Evolutionary conservation across 2,797 vertebrate species (phyloP), one percentile per base, ranked within the genome.

Genomic region (Enteromius radiatus): DNA sequence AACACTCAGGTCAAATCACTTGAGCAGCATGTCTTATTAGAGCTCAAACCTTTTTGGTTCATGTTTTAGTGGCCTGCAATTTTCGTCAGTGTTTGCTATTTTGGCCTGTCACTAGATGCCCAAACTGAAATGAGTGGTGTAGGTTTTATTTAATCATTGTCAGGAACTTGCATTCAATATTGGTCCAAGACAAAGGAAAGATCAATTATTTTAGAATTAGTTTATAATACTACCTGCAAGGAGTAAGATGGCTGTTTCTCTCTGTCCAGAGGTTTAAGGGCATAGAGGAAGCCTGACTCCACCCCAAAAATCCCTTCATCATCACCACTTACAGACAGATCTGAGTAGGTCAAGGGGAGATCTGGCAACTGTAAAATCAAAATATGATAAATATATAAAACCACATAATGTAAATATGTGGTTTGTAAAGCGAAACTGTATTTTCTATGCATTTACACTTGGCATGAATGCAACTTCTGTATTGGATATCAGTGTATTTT

Each of bases 161-260:
- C 9, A 17, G 56, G 31, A 52, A 21, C 21, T 6, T 43, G 21
- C 45, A 73, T 49, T 49, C 17, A 69, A 45, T 70, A 28, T 11
- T 28, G 17, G 26, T 21, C 4, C 6, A 73, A 52, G 45, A 52
- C 10, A 73, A 70, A 47, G 2, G 23, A 47, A 70, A 8, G 28
- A 28, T 70, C 15, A 14, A 26, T 70, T 23, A 5, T 47, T 70
- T 47, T n/a, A n/a, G n/a, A n/a, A n/a, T n/a, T n/a, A n/a, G 38
- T 38, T 38, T 38, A 38, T 9, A 38, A 38, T 38, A 9, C 1
- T 38, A 38, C 96, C 94, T 95, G 94, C 8, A 97, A 86, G 10
- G 90, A 93, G 88, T 97, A 97, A 0, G 94, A 94, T 0, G 94
- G 94, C 79, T 95, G 94, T 67, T 96, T 95, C 85, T 97, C 97